These are phyloP conservation scores for Gobius niger DNA, from an alignment of 2,113 vertebrate genomes.

Conservation along the genomic window DNA sequence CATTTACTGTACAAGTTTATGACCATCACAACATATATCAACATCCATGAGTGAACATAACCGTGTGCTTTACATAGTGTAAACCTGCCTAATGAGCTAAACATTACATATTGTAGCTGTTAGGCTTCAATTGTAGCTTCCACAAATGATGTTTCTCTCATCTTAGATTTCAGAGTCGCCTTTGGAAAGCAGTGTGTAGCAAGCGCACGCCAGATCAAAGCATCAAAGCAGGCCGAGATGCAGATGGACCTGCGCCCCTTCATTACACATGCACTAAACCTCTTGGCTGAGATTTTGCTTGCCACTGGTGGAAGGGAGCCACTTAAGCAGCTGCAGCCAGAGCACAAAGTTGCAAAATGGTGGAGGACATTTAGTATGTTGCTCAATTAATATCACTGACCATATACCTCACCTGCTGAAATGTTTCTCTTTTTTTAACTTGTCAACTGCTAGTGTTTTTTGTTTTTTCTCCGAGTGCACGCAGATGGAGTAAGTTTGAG, in stretches of 20 bases:
- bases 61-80: background rate
- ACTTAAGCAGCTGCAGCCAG: conserved; percentile 65
- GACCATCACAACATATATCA: background rate
- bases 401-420: conserved; percentile 40
- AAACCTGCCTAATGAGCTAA: conserved; percentile 22
- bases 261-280: conserved; percentile 69
- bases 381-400: conserved; percentile 48
- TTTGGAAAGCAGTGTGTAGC: conserved; percentile 34
- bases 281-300: conserved; percentile 64
- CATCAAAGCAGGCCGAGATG: conserved; percentile 66
- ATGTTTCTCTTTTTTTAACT: conserved; percentile 39
- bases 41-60: background rate
- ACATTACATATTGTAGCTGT: background rate
- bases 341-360: conserved; percentile 48
- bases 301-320: conserved; percentile 58
- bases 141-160: conserved; percentile 42
- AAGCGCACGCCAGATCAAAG: conserved; percentile 59
- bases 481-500: conserved; percentile 31
- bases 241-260: conserved; percentile 69
- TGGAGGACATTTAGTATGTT: conserved; percentile 51
- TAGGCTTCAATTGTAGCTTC: conserved; percentile 14
- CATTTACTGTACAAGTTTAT: background rate
- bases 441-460: conserved; percentile 35
- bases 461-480: conserved; percentile 1
- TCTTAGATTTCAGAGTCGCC: conserved; percentile 33